These are phyloP conservation scores for Ariopsis seemanni DNA, from an alignment of 2,113 vertebrate genomes.

Conservation along the genomic window DNA sequence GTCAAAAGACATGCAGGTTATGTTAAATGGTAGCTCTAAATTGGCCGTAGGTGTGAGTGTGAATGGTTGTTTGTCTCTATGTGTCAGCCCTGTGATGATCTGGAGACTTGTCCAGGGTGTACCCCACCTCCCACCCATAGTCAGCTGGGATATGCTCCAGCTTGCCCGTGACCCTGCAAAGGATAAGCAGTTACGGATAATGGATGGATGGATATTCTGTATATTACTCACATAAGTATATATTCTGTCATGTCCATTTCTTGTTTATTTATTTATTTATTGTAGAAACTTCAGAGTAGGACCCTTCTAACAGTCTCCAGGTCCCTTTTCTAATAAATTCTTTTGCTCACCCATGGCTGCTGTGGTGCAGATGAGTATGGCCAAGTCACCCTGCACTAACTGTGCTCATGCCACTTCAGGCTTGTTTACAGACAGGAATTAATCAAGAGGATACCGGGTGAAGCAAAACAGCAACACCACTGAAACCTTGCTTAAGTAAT, in stretches of 20 bases:
- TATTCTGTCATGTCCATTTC: no score
- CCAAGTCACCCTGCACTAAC: constrained; percentile 7
- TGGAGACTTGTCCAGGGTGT: no score
- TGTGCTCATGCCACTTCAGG: constrained; percentile 15
- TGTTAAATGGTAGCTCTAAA: no score
- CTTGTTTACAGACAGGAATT: constrained; percentile 31
- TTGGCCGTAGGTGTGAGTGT: no score
- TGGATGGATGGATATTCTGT: not conserved
- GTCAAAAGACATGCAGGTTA: no score
- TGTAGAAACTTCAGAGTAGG: not conserved
- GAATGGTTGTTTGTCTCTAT: no score
- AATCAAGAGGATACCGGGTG: constrained; percentile 23
- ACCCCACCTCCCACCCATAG: no score
- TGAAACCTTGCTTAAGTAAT: constrained; percentile 16
- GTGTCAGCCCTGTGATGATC: no score
- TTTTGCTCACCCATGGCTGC: constrained; percentile 13
- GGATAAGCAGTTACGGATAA: no score
- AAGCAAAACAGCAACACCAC: not conserved
- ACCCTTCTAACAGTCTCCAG: constrained; percentile 8
- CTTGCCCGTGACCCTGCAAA: no score
- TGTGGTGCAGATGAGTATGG: constrained; percentile 1
- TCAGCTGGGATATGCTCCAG: no score
- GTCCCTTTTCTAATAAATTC: constrained; percentile 35
- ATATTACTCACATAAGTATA: not conserved
- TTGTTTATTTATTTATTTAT: not conserved